Percentiles rank a stretch among this genome's conserved stretches.
phyloP scores from a whole-genome alignment of 2,888 invertebrate genomes.

The Pollenia labialis region DNA sequence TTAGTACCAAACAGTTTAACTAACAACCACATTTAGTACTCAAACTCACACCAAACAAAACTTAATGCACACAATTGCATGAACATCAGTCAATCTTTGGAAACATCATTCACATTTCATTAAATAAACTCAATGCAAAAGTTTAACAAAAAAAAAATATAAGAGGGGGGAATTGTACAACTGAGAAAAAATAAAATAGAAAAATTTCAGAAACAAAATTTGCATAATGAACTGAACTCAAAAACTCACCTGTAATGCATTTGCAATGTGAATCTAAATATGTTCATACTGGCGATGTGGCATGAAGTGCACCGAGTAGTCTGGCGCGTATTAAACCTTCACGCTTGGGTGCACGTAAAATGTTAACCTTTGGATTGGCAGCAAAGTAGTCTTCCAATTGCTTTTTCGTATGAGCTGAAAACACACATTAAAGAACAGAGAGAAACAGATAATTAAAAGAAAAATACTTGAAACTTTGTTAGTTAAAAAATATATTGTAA shows the following conservation, averaged over 20 bases:
- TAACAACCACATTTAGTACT: background rate
- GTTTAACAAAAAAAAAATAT: background rate
- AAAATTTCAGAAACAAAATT: slow-evolving; percentile 9
- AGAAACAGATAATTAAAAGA: slow-evolving; percentile 16
- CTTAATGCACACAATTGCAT: background rate
- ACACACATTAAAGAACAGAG: slow-evolving; percentile 22
- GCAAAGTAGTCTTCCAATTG: slow-evolving; percentile 97
- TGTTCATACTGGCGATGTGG: slow-evolving; percentile 94
- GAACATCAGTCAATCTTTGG: slow-evolving; percentile 48
- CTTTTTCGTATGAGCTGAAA: slow-evolving; percentile 93
- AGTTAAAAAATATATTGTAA: no score
- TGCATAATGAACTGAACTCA: slow-evolving; percentile 44
- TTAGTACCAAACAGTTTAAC: slow-evolving; percentile 36
- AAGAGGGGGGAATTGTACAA: background rate
- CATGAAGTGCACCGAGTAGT: slow-evolving; percentile 93
- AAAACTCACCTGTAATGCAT: slow-evolving; percentile 91
- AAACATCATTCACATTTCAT: slow-evolving; percentile 49
- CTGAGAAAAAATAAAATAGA: slow-evolving; percentile 20
- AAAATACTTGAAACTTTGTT: slow-evolving; percentile 29
- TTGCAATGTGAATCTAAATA: slow-evolving; percentile 99
- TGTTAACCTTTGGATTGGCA: slow-evolving; percentile 95
- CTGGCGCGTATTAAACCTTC: slow-evolving; percentile 98
- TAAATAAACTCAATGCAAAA: slow-evolving; percentile 18
- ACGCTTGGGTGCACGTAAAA: slow-evolving; percentile 94
- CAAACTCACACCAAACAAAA: background rate